phyloP scores from a whole-genome alignment of 2,113 vertebrate species.

The Lasiurus borealis region DNA sequence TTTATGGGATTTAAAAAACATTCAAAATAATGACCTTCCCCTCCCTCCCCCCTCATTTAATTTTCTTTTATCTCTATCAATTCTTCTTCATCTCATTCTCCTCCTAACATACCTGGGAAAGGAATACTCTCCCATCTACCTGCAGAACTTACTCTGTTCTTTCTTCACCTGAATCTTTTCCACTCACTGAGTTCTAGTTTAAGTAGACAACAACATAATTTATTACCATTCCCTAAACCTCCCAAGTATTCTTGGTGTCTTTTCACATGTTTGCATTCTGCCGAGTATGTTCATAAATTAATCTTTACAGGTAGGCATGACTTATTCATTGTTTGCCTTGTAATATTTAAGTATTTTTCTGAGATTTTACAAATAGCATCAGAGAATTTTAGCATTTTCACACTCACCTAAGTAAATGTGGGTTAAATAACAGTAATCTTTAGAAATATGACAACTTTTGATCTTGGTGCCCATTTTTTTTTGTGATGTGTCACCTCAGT shows the following conservation, averaged over 20 bases:
- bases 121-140: background rate
- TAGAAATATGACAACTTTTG: conserved; percentile 19
- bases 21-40: too few species aligned
- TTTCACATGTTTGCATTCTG: background rate
- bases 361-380: background rate
- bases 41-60: background rate
- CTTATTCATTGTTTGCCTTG: background rate
- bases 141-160: background rate
- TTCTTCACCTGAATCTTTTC: background rate
- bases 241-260: background rate
- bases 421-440: background rate
- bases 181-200: background rate
- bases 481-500: background rate
- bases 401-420: background rate
- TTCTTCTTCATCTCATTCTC: background rate
- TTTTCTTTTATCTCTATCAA: background rate
- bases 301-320: background rate
- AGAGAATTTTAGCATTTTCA: background rate
- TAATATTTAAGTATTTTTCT: background rate
- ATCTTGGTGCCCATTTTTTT: background rate
- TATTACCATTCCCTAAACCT: background rate
- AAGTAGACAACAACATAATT: background rate
- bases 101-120: background rate
- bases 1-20: background rate
- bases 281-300: background rate